Base-by-base conservation (phyloP, 2,113 vertebrate genomes). In the Amphiprion ocellaris region DNA sequence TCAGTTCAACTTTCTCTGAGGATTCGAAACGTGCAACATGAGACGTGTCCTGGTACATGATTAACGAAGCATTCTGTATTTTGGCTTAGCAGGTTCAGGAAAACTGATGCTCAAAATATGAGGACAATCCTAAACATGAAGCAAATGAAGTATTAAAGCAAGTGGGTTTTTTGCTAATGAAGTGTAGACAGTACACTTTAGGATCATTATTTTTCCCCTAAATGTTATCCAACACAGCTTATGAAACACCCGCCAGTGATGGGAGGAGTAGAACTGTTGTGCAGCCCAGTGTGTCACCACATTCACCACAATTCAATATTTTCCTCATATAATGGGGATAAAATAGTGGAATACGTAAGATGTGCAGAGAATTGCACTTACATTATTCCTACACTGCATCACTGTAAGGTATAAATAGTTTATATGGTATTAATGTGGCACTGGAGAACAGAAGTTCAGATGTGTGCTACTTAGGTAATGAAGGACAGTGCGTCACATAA, bases 401-500 rank as follows among this genome's bases (percentile, higher is more conserved):
- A 19, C 1, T 37, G 21, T 16, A 15, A 9, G 16, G 0, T 15
- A 52, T 39, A 58, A 44, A 67, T 10, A 62, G 23, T 68, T 56
- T 47, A 59, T 1, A 5, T 4, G 24, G 1, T 21, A 14, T 49
- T 23, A 21, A 60, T 19, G 63, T 60, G 44, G 8, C 21, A 16
- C 0, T 72, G 61, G 3, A 10, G 30, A 11, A 24, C 28, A 50
- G 21, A 0, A 2, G 19, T 72, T 46, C 33, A 39, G 8, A 82
- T 52, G 53, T 87, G 73, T 82, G 69, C 67, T 26, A 55, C 78
- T 92, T 90, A 87, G 69, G 73, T 91, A 92, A 92, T 30, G 17
- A 74, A 17, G 64, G 44, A 10, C 37, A 5, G 60, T 28, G 26
- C 46, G 21, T 92, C 84, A 85, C 11, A 16, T 88, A 88, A 89